phyloP scores from a whole-genome alignment of 2,888 invertebrate species.

The Oscheius sp. region DNA sequence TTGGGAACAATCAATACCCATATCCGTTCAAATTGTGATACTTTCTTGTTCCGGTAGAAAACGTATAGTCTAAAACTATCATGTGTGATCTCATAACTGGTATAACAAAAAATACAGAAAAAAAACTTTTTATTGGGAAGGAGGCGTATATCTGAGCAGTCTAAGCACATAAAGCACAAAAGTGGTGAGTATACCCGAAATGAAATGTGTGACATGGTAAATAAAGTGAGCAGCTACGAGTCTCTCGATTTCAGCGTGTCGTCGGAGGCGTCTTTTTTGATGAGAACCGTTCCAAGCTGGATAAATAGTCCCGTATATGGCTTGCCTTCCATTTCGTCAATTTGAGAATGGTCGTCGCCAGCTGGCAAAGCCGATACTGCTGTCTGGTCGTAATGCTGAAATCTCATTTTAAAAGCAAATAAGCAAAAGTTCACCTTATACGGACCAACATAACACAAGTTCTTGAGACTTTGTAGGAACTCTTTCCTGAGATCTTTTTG shows the following conservation, averaged over 20 bases:
- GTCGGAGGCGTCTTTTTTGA: constrained; percentile 31
- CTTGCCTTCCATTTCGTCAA: constrained; percentile 21
- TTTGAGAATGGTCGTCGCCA: constrained; percentile 12
- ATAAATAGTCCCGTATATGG: constrained; percentile 33
- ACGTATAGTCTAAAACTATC: background rate
- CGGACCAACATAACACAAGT: constrained; percentile 25
- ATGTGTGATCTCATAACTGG: constrained; percentile 20
- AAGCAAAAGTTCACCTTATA: constrained; percentile 21
- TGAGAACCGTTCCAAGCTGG: constrained; percentile 34
- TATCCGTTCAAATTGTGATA: constrained; percentile 25
- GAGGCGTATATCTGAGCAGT: constrained; percentile 11
- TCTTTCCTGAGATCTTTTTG: constrained; percentile 57
- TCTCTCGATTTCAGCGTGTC: constrained; percentile 25
- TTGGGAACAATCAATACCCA: background rate
- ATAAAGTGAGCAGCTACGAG: constrained; percentile 14
- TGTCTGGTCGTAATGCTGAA: constrained; percentile 15
- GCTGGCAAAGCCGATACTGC: constrained; percentile 7
- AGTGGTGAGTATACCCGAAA: constrained; percentile 27
- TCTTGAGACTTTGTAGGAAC: constrained; percentile 44
- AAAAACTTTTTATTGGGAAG: constrained; percentile 8
- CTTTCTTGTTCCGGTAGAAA: background rate
- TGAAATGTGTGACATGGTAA: constrained; percentile 5
- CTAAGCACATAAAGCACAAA: constrained; percentile 25
- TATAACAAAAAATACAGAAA: background rate
- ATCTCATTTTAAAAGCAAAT: background rate